Evolutionary conservation across 2,113 vertebrate genomes (phyloP).

Genomic region (Antigone vipio): DNA sequence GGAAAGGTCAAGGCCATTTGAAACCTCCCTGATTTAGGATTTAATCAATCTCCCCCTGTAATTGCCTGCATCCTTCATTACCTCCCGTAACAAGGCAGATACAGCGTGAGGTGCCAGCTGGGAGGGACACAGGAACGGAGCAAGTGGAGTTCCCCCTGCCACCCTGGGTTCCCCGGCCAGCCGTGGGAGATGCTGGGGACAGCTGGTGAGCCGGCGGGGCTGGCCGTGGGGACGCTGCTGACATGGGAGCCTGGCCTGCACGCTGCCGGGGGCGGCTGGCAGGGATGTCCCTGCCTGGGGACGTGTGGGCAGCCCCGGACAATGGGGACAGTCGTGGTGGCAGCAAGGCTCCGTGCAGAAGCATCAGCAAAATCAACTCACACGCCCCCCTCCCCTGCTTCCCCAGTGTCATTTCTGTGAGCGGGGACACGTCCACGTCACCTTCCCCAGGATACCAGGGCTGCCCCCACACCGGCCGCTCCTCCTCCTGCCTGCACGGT

Average conservation of each 20-base stretch:
- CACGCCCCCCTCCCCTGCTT: neutral
- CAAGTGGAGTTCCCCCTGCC: rapidly evolving
- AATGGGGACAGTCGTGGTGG: neutral
- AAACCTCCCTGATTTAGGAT: neutral
- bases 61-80: neutral
- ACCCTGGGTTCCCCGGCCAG: rapidly evolving
- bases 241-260: neutral
- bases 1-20: neutral
- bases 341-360: neutral
- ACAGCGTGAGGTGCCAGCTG: neutral
- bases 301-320: neutral
- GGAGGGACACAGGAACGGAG: neutral
- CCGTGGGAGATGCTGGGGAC: neutral
- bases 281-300: neutral
- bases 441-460: neutral
- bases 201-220: neutral
- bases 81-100: neutral
- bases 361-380: neutral
- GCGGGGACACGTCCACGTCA: rapidly evolving
- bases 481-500: neutral
- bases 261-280: neutral
- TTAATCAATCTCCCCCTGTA: neutral
- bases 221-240: neutral
- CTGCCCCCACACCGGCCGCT: neutral
- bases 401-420: rapidly evolving